Evolutionary conservation across 1,140 invertebrate genomes (phyloP).

Genomic region (Zaprionus camerounensis): DNA sequence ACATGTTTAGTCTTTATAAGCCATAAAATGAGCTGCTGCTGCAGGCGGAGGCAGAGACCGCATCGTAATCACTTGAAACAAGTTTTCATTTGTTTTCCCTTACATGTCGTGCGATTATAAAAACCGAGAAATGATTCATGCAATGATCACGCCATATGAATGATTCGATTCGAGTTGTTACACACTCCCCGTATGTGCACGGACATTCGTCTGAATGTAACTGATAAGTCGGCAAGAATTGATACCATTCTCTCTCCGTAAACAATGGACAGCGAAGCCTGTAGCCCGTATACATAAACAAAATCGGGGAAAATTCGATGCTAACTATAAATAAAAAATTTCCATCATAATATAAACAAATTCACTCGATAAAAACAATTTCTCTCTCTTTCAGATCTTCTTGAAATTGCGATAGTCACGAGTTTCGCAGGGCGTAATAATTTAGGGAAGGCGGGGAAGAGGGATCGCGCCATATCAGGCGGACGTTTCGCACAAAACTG

Average conservation of each 20-base stretch:
- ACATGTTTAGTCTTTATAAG: slow-evolving; percentile 36
- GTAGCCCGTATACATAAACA: background rate
- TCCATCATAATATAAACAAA: background rate
- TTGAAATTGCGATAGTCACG: background rate
- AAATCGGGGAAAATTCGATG: background rate
- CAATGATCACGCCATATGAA: slow-evolving; percentile 37
- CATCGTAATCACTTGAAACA: slow-evolving; percentile 23
- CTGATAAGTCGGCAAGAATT: slow-evolving; percentile 22
- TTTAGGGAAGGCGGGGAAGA: background rate
- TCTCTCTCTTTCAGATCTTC: background rate
- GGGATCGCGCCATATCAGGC: slow-evolving; percentile 22
- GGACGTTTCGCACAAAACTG: slow-evolving; percentile 36
- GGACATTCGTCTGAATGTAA: background rate
- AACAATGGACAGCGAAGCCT: background rate
- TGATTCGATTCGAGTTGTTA: background rate
- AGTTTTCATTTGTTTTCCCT: slow-evolving; percentile 33
- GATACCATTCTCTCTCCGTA: background rate
- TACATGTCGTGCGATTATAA: slow-evolving; percentile 5
- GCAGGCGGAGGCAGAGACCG: background rate
- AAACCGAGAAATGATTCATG: slow-evolving; percentile 29
- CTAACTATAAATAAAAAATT: slow-evolving; percentile 2
- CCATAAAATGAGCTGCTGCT: background rate
- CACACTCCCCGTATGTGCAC: background rate
- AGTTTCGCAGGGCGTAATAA: slow-evolving; percentile 1
- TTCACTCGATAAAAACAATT: background rate